These are phyloP conservation scores for Neodontobutis hainanensis DNA, from an alignment of 2,113 vertebrate species.

Conservation along the genomic window DNA sequence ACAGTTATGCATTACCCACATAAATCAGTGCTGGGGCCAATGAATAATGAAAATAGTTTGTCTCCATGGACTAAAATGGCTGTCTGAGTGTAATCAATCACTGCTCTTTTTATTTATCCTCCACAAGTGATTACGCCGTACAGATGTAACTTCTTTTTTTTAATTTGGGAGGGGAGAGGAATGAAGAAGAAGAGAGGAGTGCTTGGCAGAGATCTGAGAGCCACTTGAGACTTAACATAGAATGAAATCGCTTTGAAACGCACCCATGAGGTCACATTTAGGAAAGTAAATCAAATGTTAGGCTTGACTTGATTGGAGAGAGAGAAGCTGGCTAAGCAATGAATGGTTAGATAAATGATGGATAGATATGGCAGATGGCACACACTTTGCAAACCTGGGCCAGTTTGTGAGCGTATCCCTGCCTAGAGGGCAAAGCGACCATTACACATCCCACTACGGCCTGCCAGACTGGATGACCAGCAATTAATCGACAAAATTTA, in stretches of 20 bases:
- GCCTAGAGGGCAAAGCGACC: constrained; percentile 58
- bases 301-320: constrained; percentile 67
- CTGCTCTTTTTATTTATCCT: constrained; percentile 24
- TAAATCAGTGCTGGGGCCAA: constrained; percentile 33
- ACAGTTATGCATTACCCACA: constrained; percentile 23
- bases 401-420: constrained; percentile 58
- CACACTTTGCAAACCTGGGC: constrained; percentile 64
- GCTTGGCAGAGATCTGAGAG: constrained; percentile 41
- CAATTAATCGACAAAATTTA: constrained; percentile 35
- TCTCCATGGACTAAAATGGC: constrained; percentile 44
- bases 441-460: constrained; percentile 35
- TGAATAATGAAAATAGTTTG: constrained; percentile 26
- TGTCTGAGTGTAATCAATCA: constrained; percentile 47
- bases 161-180: constrained; percentile 27
- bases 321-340: constrained; percentile 57
- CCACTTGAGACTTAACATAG: constrained; percentile 61
- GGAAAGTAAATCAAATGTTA: constrained; percentile 70
- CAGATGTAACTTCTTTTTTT: constrained; percentile 52
- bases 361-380: constrained; percentile 61
- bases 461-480: constrained; percentile 46
- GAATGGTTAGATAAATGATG: constrained; percentile 59
- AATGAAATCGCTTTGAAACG: constrained; percentile 61
- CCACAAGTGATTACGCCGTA: constrained; percentile 32
- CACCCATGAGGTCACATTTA: constrained; percentile 65
- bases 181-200: constrained; percentile 7